Evolutionary conservation across 2,888 invertebrate species (phyloP).

Genomic region (Drosophila setosimentum): DNA sequence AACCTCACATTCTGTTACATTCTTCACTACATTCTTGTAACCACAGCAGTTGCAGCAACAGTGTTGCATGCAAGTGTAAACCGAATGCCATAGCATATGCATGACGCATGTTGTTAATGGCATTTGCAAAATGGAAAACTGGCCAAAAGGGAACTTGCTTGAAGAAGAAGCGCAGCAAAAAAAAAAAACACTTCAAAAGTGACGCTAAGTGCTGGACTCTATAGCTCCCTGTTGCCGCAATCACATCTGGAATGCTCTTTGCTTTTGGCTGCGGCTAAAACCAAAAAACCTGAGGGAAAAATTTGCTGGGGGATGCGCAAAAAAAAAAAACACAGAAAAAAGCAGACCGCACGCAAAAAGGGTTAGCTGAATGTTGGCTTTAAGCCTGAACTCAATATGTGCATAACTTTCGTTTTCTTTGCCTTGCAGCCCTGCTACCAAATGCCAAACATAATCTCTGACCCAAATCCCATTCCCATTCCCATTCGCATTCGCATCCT

Average conservation of each 20-base stretch:
- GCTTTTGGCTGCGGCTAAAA: conserved; percentile 48
- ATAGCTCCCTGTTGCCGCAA: conserved; percentile 39
- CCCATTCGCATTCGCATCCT: neutral
- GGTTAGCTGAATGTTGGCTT: conserved; percentile 51
- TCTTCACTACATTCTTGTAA: conserved; percentile 5
- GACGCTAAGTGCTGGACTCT: conserved; percentile 36
- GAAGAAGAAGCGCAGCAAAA: conserved; percentile 56
- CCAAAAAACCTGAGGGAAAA: neutral
- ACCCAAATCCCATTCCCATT: conserved; percentile 79
- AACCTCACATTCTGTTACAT: neutral
- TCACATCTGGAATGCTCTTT: conserved; percentile 71
- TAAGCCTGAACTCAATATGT: conserved; percentile 69
- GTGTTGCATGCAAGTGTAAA: neutral
- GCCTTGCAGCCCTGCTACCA: conserved; percentile 27
- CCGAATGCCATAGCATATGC: conserved; percentile 61
- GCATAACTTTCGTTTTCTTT: conserved; percentile 72
- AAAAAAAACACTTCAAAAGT: conserved; percentile 53
- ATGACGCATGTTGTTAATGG: conserved; percentile 69
- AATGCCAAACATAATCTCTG: conserved; percentile 69
- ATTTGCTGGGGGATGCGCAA: neutral
- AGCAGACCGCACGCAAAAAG: conserved; percentile 4
- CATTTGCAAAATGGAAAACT: conserved; percentile 55
- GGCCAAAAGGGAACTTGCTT: conserved; percentile 46
- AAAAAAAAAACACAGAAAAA: conserved; percentile 11
- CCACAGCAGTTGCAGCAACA: conserved; percentile 33